Evolutionary conservation across 1,140 invertebrate species (phyloP).

Genomic region (silkworm (Bombyx mori)): ASM3026992v2 NC_085111.1:13166501-13167000

Average conservation of each 20-base stretch:
- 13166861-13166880: neutral
- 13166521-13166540: too few relatives aligned
- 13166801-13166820: neutral
- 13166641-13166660: slow-evolving; percentile 94
- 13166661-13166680: slow-evolving; percentile 83
- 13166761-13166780: slow-evolving; percentile 74
- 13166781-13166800: neutral
- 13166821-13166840: neutral
- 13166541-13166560: slow-evolving; percentile 41
- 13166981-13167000: slow-evolving; percentile 38
- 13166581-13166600: slow-evolving; percentile 81
- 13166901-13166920: slow-evolving; percentile 30
- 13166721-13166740: slow-evolving; percentile 91
- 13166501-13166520: too few relatives aligned
- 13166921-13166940: slow-evolving; percentile 79
- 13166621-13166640: slow-evolving; percentile 95
- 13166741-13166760: slow-evolving; percentile 91
- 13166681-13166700: slow-evolving; percentile 95
- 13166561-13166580: slow-evolving; percentile 67
- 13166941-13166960: slow-evolving; percentile 79
- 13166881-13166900: neutral
- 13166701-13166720: slow-evolving; percentile 86
- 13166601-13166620: slow-evolving; percentile 91
- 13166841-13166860: neutral
- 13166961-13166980: slow-evolving; percentile 67